Conservation (phyloP, 1,140 invertebrate species). For the Eumaeus atala region DNA sequence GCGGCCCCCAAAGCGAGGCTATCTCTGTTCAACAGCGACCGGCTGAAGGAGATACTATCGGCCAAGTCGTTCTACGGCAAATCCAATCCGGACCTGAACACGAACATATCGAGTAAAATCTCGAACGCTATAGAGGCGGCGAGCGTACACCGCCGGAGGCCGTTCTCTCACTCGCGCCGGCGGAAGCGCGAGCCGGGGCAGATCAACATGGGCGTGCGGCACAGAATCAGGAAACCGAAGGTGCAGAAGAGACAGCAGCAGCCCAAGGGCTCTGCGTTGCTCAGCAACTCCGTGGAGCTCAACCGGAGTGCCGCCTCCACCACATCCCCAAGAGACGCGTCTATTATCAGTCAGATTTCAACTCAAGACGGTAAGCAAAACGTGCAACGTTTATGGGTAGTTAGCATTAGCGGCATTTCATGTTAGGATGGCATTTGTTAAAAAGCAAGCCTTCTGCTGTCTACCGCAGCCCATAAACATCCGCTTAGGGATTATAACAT, state of each 20-base stretch:
- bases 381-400: no score
- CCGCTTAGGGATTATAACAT: no score
- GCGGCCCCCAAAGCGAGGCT: conserved; percentile 57
- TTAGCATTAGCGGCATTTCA: no score
- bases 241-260: neutral
- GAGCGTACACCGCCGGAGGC: conserved; percentile 29
- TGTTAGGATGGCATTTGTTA: no score
- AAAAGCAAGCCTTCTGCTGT: no score
- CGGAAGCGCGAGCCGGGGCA: conserved; percentile 62
- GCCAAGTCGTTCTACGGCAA: conserved; percentile 75
- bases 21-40: conserved; percentile 61
- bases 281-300: neutral
- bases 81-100: conserved; percentile 56
- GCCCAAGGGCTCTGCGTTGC: neutral
- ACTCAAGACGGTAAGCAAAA: conserved; percentile 1
- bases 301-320: neutral
- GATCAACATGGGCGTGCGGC: conserved; percentile 53
- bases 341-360: neutral
- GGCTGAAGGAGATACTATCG: conserved; percentile 63
- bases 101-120: conserved; percentile 47
- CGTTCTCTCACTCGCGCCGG: conserved; percentile 37
- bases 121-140: conserved; percentile 49
- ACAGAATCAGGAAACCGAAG: neutral
- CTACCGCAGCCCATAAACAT: no score
- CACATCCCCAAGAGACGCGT: neutral